Base-by-base conservation (phyloP, 2,113 vertebrate species). In the Condylura cristata region DNA sequence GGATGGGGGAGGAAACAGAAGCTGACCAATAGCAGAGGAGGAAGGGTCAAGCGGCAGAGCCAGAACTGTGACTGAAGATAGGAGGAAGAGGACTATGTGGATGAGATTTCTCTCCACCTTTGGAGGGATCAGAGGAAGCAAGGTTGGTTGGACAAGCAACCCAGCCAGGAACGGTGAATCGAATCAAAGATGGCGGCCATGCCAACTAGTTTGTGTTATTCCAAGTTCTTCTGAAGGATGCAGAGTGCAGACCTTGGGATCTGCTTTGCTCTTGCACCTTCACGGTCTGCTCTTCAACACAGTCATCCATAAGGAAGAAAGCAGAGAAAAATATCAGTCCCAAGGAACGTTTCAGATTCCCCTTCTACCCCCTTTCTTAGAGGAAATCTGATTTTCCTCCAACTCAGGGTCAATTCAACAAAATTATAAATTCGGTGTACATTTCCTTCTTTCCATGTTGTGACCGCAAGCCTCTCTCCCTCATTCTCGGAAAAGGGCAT, bases 371-470 rank as follows among this genome's bases (percentile, higher is more conserved):
- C 18, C 16, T 26, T 12, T 9, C 20, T 66, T n/a, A 3, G 13
- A 80, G 28, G n/a, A 56, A 94, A 72, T 28, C 41, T 17, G 48
- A 26, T 94, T 94, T 90, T 91, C 72, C 28, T 92, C 48, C 51
- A 56, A 81, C 56, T 75, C 24, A n/a, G 51, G 34, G 24, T 87
- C 66, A 84, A 72, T 84, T 76, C 26, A 81, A 66, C 58, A 81
- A 89, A 96, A 74, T 37, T 66, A 80, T 32, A 53, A 86, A 83
- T 83, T 72, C 53, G 72, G 34, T 66, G 46, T 48, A 48, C 18
- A 68, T 66, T 92, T 86, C 46, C 53, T 91, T 90, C 66, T 66
- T 72, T 18, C 71, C 17, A 12, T 16, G 26, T 32, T 70, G 58
- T 80, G 44, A 32, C 39, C 4, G 92, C 46, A 72, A 94, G 61